Percentiles rank a stretch among this genome's conserved stretches.
Evolutionary conservation across 2,113 vertebrate species (phyloP).

Genomic region (Taxidea taxus): DNA sequence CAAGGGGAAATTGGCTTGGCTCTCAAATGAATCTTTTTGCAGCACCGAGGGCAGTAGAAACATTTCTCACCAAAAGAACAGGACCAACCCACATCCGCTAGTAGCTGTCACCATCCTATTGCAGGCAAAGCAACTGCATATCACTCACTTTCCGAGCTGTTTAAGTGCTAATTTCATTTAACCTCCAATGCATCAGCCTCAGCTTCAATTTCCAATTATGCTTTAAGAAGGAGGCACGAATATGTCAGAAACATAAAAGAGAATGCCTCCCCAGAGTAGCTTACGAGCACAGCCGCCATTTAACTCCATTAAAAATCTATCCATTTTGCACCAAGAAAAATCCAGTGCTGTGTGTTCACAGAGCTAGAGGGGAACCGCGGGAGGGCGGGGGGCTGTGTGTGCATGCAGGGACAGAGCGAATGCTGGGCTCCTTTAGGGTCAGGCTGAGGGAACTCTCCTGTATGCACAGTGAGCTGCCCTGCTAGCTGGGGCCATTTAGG

Average conservation of each 20-base stretch:
- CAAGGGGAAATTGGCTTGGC: neutral
- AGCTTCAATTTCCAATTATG: conserved; percentile 69
- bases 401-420: rapidly evolving
- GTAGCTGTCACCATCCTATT: conserved; percentile 54
- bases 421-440: neutral
- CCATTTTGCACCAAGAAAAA: neutral
- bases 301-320: conserved; percentile 37
- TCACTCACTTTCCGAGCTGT: conserved; percentile 69
- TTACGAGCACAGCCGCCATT: conserved; percentile 58
- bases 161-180: conserved; percentile 80
- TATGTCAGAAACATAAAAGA: conserved; percentile 80
- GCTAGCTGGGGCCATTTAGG: neutral
- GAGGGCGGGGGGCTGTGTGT: neutral
- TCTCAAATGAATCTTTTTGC: conserved; percentile 28
- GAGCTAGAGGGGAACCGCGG: rapidly evolving
- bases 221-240: conserved; percentile 75
- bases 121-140: conserved; percentile 51
- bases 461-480: rapidly evolving
- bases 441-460: neutral
- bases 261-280: conserved; percentile 73
- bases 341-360: neutral
- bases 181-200: conserved; percentile 76
- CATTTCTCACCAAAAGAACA: conserved; percentile 61
- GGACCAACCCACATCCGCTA: neutral
- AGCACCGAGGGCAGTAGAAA: neutral